Conservation (phyloP, 2,888 invertebrate species). For the Ptilodon capucinus region DNA sequence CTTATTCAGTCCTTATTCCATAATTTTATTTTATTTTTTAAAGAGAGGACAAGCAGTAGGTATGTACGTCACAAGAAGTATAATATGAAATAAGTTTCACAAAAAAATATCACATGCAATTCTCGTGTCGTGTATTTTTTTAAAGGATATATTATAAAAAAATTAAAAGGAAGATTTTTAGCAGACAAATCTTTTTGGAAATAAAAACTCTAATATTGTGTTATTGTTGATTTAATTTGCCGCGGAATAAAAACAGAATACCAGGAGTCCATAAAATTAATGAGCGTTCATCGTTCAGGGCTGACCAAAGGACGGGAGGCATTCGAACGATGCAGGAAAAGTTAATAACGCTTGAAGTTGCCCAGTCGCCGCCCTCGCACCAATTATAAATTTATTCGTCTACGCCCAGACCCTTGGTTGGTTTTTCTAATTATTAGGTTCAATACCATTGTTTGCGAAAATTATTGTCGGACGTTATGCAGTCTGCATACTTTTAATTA, state of each 20-base stretch:
- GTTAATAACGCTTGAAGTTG: conserved; percentile 53
- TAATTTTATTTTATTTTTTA: too few species aligned
- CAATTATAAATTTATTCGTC: conserved; percentile 47
- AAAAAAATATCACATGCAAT: too few species aligned
- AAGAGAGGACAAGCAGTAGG: too few species aligned
- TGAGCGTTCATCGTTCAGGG: conserved; percentile 33
- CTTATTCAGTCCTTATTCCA: too few species aligned
- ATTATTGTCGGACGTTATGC: conserved; percentile 13
- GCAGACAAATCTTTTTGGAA: too few species aligned
- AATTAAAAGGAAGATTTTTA: too few species aligned
- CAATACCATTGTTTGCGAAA: conserved; percentile 26
- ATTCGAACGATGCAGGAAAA: conserved; percentile 38
- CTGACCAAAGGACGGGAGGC: conserved; percentile 39
- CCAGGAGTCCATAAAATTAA: conserved; percentile 39
- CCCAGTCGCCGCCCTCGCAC: conserved; percentile 24
- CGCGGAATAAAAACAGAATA: conserved; percentile 8
- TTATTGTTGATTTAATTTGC: background rate
- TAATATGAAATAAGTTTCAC: too few species aligned
- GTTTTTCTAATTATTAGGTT: conserved; percentile 35
- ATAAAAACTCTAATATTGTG: too few species aligned
- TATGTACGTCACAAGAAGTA: too few species aligned
- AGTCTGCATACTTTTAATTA: conserved; percentile 27
- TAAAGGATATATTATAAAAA: too few species aligned
- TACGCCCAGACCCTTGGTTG: conserved; percentile 24
- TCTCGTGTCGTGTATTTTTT: too few species aligned